Evolutionary conservation across 2,888 invertebrate genomes (phyloP).

Genomic region (Cyclophora albipunctata): DNA sequence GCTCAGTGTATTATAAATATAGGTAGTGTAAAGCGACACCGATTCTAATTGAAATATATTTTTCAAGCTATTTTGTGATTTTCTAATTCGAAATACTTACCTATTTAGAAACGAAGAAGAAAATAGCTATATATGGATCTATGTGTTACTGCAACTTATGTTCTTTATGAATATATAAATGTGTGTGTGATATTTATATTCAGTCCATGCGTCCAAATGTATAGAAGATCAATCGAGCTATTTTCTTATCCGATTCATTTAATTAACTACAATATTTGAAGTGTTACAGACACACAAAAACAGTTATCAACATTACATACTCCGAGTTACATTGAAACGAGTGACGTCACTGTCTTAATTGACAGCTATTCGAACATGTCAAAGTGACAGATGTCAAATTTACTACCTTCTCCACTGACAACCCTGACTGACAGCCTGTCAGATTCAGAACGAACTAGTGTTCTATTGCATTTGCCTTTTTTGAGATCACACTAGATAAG

Average conservation of each 20-base stretch:
- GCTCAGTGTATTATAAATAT: conserved; percentile 54
- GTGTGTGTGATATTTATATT: too few species aligned
- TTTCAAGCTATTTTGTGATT: conserved; percentile 67
- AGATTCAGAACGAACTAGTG: too few species aligned
- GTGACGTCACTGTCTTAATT: conserved; percentile 3
- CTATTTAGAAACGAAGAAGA: conserved; percentile 28
- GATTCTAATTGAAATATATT: conserved; percentile 65
- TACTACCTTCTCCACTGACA: not conserved
- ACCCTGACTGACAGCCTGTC: too few species aligned
- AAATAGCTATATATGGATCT: conserved; percentile 27
- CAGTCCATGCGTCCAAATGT: not conserved
- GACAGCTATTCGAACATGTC: conserved; percentile 12
- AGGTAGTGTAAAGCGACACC: conserved; percentile 65
- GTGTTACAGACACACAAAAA: conserved; percentile 58
- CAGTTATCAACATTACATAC: conserved; percentile 17
- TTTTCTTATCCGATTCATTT: conserved; percentile 33
- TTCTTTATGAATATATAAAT: too few species aligned
- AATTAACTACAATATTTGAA: conserved; percentile 35
- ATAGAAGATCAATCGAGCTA: conserved; percentile 24
- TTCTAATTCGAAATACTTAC: conserved; percentile 53
- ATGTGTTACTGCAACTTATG: not conserved
- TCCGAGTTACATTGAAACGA: conserved; percentile 1
- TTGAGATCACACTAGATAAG: too few species aligned
- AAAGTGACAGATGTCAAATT: conserved; percentile 1
- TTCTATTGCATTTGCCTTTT: too few species aligned